Evolutionary conservation across 2,888 invertebrate genomes (phyloP).

Genomic region (Melinaea marsaeus): DNA sequence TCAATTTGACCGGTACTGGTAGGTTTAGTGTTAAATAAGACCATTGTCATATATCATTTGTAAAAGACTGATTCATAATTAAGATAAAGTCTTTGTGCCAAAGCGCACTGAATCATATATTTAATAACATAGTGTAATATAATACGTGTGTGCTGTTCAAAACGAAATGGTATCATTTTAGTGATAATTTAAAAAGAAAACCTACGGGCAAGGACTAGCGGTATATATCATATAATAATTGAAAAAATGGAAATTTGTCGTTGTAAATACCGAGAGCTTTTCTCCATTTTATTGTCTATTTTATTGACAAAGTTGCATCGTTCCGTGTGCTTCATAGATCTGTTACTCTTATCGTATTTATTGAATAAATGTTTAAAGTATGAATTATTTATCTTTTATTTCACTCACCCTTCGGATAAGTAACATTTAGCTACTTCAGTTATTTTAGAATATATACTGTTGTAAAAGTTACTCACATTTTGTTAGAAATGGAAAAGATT

Average conservation of each 20-base stretch:
- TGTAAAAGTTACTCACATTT: too few relatives aligned
- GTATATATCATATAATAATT: neutral
- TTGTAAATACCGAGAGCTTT: conserved; percentile 22
- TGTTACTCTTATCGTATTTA: conserved; percentile 32
- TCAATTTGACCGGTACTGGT: too few relatives aligned
- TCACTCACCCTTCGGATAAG: too few relatives aligned
- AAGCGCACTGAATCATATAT: conserved; percentile 25
- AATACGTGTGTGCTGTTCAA: too few relatives aligned
- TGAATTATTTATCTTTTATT: conserved; percentile 19
- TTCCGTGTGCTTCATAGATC: conserved; percentile 19
- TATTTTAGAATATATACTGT: too few relatives aligned
- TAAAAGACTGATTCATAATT: conserved; percentile 31
- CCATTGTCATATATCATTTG: conserved; percentile 12
- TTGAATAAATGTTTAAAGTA: conserved; percentile 36
- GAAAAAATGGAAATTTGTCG: conserved; percentile 28
- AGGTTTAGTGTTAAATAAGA: too few relatives aligned
- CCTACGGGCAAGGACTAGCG: conserved; percentile 1
- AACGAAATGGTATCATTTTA: neutral
- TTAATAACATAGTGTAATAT: neutral
- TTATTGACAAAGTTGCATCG: conserved; percentile 30
- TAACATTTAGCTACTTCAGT: too few relatives aligned
- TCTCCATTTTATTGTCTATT: conserved; percentile 23
- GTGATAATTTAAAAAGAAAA: neutral
- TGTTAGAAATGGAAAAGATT: too few relatives aligned
- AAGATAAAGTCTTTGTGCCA: conserved; percentile 34